phyloP scores from a whole-genome alignment of 2,797 vertebrate genomes.

The Triplophysa yarkandensis region DNA sequence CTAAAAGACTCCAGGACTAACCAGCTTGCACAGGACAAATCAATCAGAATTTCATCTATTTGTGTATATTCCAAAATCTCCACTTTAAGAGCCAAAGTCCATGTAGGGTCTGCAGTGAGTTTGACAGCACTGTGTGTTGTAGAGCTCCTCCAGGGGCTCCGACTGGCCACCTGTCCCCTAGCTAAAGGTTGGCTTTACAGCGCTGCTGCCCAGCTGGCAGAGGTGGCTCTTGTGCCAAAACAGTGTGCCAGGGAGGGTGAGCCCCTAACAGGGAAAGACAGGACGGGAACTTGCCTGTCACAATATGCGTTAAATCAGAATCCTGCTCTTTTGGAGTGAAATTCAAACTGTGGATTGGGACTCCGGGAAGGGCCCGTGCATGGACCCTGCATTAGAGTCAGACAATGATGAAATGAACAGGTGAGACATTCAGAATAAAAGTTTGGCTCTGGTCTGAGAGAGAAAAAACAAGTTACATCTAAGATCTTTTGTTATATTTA shows the following conservation, averaged over 20 bases:
- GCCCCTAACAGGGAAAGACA: constrained; percentile 52
- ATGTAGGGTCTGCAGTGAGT: constrained; percentile 13
- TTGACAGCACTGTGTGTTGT: constrained; percentile 20
- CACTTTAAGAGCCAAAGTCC: neutral
- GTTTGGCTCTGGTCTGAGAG: neutral
- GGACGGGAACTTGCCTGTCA: constrained; percentile 51
- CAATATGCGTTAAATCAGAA: constrained; percentile 50
- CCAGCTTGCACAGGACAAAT: neutral
- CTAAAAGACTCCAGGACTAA: constrained; percentile 4
- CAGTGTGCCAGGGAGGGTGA: constrained; percentile 17
- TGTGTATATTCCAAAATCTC: neutral
- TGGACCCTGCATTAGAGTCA: neutral
- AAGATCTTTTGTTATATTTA: neutral
- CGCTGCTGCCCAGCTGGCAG: constrained; percentile 47
- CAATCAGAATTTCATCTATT: constrained; percentile 6
- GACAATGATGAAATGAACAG: neutral
- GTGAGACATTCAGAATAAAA: neutral
- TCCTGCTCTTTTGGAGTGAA: constrained; percentile 34
- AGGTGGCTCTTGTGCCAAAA: constrained; percentile 38
- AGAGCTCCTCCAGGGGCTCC: constrained; percentile 28
- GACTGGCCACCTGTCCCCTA: constrained; percentile 48
- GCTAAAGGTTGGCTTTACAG: constrained; percentile 42
- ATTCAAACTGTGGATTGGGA: constrained; percentile 27
- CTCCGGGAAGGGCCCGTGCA: neutral
- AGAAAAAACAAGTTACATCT: neutral